Evolutionary conservation across 2,888 invertebrate genomes (phyloP).

Genomic region (Salpingus planirostris): DNA sequence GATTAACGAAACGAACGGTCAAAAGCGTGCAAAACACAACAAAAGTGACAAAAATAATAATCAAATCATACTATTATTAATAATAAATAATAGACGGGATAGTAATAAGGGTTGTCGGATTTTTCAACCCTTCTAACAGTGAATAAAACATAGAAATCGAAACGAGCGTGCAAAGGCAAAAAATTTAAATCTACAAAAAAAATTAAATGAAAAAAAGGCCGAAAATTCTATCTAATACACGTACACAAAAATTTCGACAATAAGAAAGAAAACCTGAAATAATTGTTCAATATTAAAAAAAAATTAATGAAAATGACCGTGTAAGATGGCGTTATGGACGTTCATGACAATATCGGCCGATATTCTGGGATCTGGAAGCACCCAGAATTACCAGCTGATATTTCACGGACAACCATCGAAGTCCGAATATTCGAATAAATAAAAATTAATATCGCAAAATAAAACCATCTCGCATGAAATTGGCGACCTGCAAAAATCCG

Average conservation of each 20-base stretch:
- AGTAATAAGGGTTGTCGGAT: too few relatives aligned
- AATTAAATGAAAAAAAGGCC: constrained; percentile 6
- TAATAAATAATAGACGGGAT: too few relatives aligned
- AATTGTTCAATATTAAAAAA: too few relatives aligned
- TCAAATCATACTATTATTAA: too few relatives aligned
- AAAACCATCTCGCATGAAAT: not conserved
- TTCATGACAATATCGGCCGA: constrained; percentile 67
- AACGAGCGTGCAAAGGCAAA: constrained; percentile 4
- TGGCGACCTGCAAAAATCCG: not conserved
- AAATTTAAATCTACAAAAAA: constrained; percentile 2
- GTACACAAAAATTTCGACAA: constrained; percentile 5
- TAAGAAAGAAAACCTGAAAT: too few relatives aligned
- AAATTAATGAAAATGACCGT: too few relatives aligned
- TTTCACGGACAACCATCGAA: constrained; percentile 53
- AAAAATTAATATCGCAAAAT: constrained; percentile 4
- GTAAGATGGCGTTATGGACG: constrained; percentile 34
- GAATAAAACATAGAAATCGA: too few relatives aligned
- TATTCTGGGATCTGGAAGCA: constrained; percentile 65
- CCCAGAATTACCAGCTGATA: constrained; percentile 99
- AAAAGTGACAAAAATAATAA: constrained; percentile 20
- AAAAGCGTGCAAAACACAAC: constrained; percentile 32
- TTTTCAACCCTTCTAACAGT: too few relatives aligned
- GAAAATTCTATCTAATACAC: too few relatives aligned
- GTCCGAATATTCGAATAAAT: constrained; percentile 29
- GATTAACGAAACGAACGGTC: constrained; percentile 73